Percentiles rank a stretch among this genome's conserved stretches.
Conservation (phyloP, 2,797 vertebrate genomes). For the Enteromius afrohamiltoni region DNA sequence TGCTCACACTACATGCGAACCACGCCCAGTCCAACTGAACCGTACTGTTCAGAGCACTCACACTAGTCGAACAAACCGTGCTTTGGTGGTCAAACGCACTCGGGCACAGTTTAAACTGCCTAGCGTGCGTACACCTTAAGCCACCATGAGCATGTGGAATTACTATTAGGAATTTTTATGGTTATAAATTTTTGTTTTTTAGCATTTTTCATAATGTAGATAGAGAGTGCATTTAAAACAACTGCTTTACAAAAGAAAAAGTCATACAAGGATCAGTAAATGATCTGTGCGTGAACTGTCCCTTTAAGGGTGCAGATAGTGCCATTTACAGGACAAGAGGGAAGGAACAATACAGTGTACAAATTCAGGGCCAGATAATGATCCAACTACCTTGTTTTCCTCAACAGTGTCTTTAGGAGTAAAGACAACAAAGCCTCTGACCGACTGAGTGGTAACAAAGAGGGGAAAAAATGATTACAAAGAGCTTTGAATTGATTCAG, state of each 20-base stretch:
- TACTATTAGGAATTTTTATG: neutral
- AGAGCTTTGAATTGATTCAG: neutral
- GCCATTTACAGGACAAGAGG: neutral
- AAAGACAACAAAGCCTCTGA: constrained; percentile 50
- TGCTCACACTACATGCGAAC: too few relatives aligned
- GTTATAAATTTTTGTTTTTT: neutral
- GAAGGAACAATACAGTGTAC: neutral
- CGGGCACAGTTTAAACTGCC: too few relatives aligned
- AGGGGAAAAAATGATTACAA: constrained; percentile 21
- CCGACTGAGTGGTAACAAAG: constrained; percentile 42
- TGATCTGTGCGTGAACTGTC: neutral
- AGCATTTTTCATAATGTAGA: neutral
- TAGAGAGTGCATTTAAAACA: neutral
- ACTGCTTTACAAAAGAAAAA: too few relatives aligned
- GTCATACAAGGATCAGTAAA: neutral
- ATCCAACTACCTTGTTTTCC: constrained; percentile 53
- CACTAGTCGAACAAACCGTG: too few relatives aligned
- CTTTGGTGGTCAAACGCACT: too few relatives aligned
- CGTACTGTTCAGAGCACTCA: too few relatives aligned
- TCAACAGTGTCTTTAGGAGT: constrained; percentile 56
- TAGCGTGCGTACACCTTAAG: too few relatives aligned
- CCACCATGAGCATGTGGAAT: neutral
- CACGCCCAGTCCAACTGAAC: too few relatives aligned
- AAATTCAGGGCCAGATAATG: constrained; percentile 15
- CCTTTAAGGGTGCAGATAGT: neutral